These are phyloP conservation scores for Rhinolophus ferrumequinum DNA, from an alignment of 2,113 vertebrate species.

Conservation along the genomic window DNA sequence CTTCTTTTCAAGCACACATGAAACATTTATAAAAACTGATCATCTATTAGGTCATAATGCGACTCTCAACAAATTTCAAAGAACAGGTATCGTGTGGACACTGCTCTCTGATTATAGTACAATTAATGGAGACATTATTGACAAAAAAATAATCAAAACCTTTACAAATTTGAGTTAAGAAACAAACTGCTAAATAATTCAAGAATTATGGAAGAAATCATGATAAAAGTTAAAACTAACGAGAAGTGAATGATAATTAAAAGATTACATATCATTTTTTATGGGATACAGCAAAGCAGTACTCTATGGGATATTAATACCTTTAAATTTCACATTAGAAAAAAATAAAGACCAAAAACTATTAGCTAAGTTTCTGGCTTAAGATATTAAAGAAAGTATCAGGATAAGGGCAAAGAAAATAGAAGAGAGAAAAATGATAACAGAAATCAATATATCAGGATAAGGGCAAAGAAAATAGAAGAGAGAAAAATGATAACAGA, in stretches of 20 bases:
- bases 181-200: neutral
- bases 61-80: neutral
- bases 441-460: neutral
- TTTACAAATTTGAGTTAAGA: neutral
- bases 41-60: neutral
- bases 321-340: neutral
- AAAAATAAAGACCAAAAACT: neutral
- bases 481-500: neutral
- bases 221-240: neutral
- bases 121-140: neutral
- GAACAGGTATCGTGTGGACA: neutral
- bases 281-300: neutral
- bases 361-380: neutral
- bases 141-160: neutral
- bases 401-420: neutral
- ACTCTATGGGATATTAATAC: neutral
- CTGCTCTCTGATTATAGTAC: neutral
- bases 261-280: neutral
- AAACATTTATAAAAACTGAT: neutral
- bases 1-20: too few relatives aligned
- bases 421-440: neutral
- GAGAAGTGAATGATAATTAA: neutral
- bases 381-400: neutral
- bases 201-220: neutral
- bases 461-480: neutral